Percentiles rank a stretch among this genome's conserved stretches.
phyloP scores from a whole-genome alignment of 2,113 vertebrate species.

The Felis chaus region DNA sequence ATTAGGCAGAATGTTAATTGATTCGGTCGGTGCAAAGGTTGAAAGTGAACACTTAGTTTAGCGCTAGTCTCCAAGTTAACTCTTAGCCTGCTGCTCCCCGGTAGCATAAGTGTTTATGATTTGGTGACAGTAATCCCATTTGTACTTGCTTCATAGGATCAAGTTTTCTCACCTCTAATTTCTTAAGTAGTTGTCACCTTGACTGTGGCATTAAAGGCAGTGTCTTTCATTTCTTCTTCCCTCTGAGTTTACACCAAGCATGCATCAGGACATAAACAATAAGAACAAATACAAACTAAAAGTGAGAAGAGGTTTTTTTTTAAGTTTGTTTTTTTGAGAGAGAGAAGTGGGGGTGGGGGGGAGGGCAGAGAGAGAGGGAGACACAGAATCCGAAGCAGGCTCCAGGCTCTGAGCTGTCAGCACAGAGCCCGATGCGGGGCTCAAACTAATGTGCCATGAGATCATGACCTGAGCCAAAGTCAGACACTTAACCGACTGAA shows the following conservation, averaged over 20 bases:
- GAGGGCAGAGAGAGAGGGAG: too few relatives aligned
- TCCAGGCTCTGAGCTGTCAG: too few relatives aligned
- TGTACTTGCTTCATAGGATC: neutral
- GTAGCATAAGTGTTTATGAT: neutral
- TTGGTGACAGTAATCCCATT: neutral
- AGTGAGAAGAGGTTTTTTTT: neutral
- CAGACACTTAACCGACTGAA: too few relatives aligned
- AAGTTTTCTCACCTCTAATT: neutral
- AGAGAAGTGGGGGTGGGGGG: too few relatives aligned
- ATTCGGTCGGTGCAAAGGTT: constrained; percentile 45
- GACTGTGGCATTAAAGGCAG: neutral
- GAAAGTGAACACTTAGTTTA: neutral
- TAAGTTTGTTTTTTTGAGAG: too few relatives aligned
- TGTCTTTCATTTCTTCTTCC: neutral
- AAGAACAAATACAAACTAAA: neutral
- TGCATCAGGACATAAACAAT: neutral
- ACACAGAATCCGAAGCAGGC: too few relatives aligned
- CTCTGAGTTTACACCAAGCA: neutral
- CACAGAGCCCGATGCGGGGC: too few relatives aligned
- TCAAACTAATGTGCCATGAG: too few relatives aligned
- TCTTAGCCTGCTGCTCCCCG: neutral
- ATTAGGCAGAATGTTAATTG: constrained; percentile 54
- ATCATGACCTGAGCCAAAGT: too few relatives aligned
- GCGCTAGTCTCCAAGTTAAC: neutral
- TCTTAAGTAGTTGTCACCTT: neutral